Evolutionary conservation across 2,113 vertebrate genomes (phyloP).

Genomic region (Isichthys henryi): DNA sequence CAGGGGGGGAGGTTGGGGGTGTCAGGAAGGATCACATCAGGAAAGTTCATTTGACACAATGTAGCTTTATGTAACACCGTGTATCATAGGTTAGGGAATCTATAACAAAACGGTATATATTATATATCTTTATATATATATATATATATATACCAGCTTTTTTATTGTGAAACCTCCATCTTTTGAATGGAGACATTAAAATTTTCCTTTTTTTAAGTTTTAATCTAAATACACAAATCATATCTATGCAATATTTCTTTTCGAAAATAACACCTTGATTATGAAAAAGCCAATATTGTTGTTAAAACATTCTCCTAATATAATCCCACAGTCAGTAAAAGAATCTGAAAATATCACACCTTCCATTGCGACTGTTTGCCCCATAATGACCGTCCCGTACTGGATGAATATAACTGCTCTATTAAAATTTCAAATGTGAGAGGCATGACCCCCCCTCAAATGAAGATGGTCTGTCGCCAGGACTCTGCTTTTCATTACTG

Average conservation of each 20-base stretch:
- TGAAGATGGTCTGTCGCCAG: neutral
- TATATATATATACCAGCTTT: slow-evolving; percentile 47
- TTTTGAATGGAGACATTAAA: slow-evolving; percentile 51
- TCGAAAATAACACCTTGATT: slow-evolving; percentile 57
- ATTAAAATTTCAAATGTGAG: slow-evolving; percentile 48
- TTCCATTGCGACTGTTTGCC: slow-evolving; percentile 35
- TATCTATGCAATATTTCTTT: slow-evolving; percentile 60
- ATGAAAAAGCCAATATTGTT: slow-evolving; percentile 76
- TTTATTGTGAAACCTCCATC: slow-evolving; percentile 45
- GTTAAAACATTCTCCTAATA: slow-evolving; percentile 71
- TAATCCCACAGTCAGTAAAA: slow-evolving; percentile 58
- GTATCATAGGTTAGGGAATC: slow-evolving; percentile 43
- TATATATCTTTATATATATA: slow-evolving; percentile 58
- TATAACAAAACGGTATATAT: slow-evolving; percentile 67
- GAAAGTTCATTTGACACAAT: slow-evolving; percentile 51
- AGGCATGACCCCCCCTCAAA: slow-evolving; percentile 39
- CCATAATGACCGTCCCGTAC: slow-evolving; percentile 30
- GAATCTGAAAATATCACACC: slow-evolving; percentile 47
- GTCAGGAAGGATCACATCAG: slow-evolving; percentile 50
- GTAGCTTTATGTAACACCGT: slow-evolving; percentile 45
- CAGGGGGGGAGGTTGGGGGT: no score
- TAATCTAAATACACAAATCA: slow-evolving; percentile 57
- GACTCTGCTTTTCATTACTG: slow-evolving; percentile 42
- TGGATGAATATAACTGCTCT: slow-evolving; percentile 29
- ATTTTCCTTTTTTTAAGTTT: slow-evolving; percentile 57